phyloP scores from a whole-genome alignment of 2,113 vertebrate genomes.

The Syrrhaptes paradoxus region DNA sequence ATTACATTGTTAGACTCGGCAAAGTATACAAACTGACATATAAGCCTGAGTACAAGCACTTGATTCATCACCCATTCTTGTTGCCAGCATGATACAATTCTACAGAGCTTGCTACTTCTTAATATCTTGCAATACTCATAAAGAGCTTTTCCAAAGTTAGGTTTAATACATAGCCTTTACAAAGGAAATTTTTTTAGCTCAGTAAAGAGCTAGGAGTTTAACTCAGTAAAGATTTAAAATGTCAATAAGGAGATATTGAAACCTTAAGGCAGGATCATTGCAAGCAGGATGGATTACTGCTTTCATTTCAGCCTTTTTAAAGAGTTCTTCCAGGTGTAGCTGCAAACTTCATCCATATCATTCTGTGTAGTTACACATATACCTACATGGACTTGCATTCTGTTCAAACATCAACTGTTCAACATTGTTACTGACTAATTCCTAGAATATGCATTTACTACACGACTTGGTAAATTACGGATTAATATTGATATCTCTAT shows the following conservation, averaged over 20 bases:
- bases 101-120: neutral
- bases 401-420: neutral
- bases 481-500: neutral
- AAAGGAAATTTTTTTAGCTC: neutral
- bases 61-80: neutral
- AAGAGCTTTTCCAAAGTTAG: neutral
- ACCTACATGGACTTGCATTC: neutral
- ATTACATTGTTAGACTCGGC: neutral
- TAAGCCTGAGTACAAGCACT: neutral
- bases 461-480: neutral
- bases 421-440: neutral
- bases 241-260: neutral
- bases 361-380: neutral
- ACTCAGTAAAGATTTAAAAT: neutral
- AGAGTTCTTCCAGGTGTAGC: neutral
- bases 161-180: neutral
- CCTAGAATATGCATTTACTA: neutral
- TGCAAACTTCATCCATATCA: neutral
- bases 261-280: neutral
- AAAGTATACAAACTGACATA: conserved; percentile 30
- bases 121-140: neutral
- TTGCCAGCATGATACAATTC: neutral
- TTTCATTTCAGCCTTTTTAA: neutral
- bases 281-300: neutral
- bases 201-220: neutral